Evolutionary conservation across 2,113 vertebrate species (phyloP), one percentile per base, ranked within the genome.

Genomic region (Oryzias curvinotus): DNA sequence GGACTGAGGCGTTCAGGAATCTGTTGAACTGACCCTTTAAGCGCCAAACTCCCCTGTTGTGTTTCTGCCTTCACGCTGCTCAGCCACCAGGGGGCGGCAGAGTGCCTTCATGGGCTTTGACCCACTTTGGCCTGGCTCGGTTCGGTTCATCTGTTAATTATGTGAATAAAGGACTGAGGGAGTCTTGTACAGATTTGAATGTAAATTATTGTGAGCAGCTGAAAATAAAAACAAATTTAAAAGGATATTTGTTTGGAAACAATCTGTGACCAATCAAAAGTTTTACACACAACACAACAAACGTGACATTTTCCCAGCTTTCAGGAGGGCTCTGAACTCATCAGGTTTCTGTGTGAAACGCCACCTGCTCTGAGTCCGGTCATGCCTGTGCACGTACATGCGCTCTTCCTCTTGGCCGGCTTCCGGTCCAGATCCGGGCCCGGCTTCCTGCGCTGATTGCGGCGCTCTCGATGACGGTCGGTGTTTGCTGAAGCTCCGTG

Each of bases 401-500:
- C 15, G 7, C 23, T 48, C 21, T 43, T 16, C 48, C 41, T 46
- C 4, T 46, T 21, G 57, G 57, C 69, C 62, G 17, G 10, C 63
- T 28, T 64, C 71, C 53, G 59, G 52, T 58, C 28, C 66, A 62
- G 51, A 70, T 77, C 49, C 55, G 30, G 76, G 58, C 44, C 56
- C 19, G 41, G 56, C 65, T 81, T 84, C 73, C 76, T 80, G 81
- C 52, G 62, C 68, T 48, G 56, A 59, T 75, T 73, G 80, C 79
- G 57, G 62, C 41, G 25, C 53, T 70, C 73, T 78, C 25, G 65
- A 52, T 30, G n/a, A 47, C 36, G 5, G 30, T 42, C 65, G 71
- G 73, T 84, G 71, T 84, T 80, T 49, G 1, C 0, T 3, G 18
- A 16, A 14, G 53, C 19, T 1, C 6, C 13, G 16, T 41, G 2